phyloP scores from a whole-genome alignment of 2,113 vertebrate species.

The Gnathochromis pfefferi region DNA sequence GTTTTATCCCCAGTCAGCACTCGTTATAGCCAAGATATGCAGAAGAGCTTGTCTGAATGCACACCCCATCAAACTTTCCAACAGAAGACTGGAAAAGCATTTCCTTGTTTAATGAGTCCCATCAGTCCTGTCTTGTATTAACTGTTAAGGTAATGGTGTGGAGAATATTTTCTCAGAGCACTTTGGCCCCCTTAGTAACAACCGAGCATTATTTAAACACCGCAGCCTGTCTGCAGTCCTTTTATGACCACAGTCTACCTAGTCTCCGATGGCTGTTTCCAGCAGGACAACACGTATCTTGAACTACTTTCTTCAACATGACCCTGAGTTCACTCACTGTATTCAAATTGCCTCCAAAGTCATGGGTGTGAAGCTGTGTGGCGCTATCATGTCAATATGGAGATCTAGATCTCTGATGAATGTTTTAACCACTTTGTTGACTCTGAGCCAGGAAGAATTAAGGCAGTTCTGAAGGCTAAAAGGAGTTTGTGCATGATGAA shows the following conservation, averaged over 20 bases:
- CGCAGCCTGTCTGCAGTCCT: background rate
- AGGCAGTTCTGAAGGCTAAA: background rate
- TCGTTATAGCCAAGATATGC: background rate
- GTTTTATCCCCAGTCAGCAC: background rate
- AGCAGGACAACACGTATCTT: background rate
- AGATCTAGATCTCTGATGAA: background rate
- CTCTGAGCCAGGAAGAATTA: background rate
- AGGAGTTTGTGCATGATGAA: background rate
- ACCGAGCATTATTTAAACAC: background rate
- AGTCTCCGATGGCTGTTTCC: background rate
- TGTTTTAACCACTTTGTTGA: background rate
- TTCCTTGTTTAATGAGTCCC: background rate
- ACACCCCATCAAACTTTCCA: background rate
- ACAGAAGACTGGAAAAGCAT: background rate
- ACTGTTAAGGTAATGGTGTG: background rate
- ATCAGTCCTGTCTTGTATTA: background rate
- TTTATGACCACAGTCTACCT: background rate
- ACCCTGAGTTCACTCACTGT: background rate
- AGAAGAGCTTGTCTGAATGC: background rate
- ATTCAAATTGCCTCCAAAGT: background rate
- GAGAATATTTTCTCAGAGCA: background rate
- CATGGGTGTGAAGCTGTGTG: background rate
- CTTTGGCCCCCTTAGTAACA: background rate
- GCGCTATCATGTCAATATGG: background rate
- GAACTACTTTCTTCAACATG: background rate